Evolutionary conservation across 1,140 invertebrate species (phyloP).

Genomic region (Sinella curviseta): DNA sequence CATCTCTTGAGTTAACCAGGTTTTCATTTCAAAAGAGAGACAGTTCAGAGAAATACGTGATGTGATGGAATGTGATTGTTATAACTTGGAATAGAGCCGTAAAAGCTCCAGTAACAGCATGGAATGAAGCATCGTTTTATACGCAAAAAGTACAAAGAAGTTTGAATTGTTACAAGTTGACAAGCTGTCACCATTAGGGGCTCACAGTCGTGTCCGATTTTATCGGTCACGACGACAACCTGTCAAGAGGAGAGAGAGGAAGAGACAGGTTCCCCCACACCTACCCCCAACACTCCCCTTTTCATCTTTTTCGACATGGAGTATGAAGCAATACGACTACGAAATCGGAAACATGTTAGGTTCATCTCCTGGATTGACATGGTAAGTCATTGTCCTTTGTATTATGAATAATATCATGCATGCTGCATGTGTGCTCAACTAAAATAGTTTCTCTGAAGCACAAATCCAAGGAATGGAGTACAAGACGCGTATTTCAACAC

Average conservation of each 20-base stretch:
- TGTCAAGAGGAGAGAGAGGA: constrained; percentile 24
- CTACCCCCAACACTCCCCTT: constrained; percentile 15
- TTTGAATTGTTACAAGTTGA: constrained; percentile 25
- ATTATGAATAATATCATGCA: neutral
- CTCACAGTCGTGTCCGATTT: constrained; percentile 26
- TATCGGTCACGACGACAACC: constrained; percentile 24
- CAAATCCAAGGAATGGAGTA: no score
- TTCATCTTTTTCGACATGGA: constrained; percentile 40
- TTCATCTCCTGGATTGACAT: constrained; percentile 38
- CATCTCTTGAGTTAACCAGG: neutral
- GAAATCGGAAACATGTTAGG: constrained; percentile 39
- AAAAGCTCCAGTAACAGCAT: neutral
- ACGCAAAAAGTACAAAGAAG: constrained; percentile 9
- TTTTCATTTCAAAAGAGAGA: constrained; percentile 2
- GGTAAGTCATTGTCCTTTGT: constrained; percentile 3
- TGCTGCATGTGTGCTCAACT: neutral
- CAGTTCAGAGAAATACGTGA: neutral
- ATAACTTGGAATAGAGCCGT: neutral
- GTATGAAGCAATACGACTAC: constrained; percentile 37
- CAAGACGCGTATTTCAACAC: no score
- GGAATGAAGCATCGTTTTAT: neutral
- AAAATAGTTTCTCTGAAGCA: neutral
- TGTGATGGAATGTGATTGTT: constrained; percentile 21
- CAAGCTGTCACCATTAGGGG: constrained; percentile 29
- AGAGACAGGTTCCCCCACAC: constrained; percentile 23